phyloP scores from a whole-genome alignment of 1,140 invertebrate species.

The Batillaria attramentaria region DNA sequence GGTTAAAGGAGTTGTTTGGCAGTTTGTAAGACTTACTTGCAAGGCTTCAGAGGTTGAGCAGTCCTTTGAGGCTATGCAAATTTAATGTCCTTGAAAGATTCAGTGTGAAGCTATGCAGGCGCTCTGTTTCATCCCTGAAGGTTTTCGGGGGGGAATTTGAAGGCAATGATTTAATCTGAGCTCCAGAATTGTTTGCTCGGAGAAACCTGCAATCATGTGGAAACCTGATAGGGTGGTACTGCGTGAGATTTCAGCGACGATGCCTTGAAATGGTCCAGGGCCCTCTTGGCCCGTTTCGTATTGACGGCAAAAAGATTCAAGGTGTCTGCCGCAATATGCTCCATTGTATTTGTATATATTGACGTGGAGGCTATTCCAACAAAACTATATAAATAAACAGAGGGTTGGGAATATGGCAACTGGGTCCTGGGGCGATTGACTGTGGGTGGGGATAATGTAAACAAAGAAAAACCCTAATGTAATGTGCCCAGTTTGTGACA shows the following conservation, averaged over 20 bases:
- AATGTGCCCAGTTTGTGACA: not conserved
- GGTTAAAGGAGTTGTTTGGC: no score
- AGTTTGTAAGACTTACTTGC: no score
- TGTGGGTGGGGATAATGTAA: not conserved
- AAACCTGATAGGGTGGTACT: no score
- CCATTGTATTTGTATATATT: not conserved
- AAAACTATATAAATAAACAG: not conserved
- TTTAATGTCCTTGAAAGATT: not conserved
- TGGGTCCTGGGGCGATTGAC: not conserved
- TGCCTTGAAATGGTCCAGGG: conserved; percentile 17
- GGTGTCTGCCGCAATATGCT: no score
- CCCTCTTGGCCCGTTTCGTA: no score
- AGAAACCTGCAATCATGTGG: no score
- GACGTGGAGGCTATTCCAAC: conserved; percentile 26
- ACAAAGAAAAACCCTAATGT: no score
- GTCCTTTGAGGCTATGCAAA: no score
- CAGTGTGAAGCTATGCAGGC: not conserved
- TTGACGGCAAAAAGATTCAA: no score
- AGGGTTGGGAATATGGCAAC: not conserved
- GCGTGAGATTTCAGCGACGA: not conserved
- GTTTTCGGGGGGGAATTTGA: not conserved
- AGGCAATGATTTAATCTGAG: not conserved
- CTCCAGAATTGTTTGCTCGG: not conserved
- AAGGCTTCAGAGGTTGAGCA: no score
- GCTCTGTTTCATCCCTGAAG: not conserved